phyloP scores from a whole-genome alignment of 2,797 vertebrate genomes.

The Nannoperca australis region DNA sequence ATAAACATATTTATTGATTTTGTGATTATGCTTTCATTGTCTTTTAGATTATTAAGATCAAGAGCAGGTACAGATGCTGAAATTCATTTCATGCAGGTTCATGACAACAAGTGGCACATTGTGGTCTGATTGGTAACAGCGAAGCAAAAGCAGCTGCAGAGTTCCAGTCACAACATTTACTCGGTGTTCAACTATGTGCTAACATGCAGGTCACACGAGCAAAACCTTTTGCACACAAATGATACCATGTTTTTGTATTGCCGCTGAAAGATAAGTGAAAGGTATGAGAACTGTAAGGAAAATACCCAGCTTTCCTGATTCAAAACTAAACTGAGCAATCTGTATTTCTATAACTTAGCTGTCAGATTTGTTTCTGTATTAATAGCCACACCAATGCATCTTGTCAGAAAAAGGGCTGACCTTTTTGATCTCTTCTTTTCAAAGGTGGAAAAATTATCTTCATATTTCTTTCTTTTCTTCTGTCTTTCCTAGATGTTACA shows the following conservation, averaged over 20 bases:
- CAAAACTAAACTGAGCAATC: background rate
- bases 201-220: background rate
- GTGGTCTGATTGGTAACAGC: background rate
- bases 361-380: background rate
- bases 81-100: background rate
- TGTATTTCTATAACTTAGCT: conserved; percentile 6
- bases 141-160: conserved; percentile 1
- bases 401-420: conserved; percentile 8
- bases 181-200: background rate
- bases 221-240: background rate
- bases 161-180: background rate
- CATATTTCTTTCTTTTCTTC: background rate
- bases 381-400: background rate
- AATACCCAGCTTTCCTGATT: conserved; percentile 27
- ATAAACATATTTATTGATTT: background rate
- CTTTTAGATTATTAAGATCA: background rate
- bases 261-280: background rate
- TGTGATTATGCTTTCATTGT: background rate
- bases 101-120: background rate
- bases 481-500: conserved; percentile 20
- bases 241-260: background rate
- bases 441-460: background rate
- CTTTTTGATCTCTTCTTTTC: conserved; percentile 21
- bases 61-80: background rate
- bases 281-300: conserved; percentile 8